Percentiles rank a stretch among this genome's conserved stretches.
These are phyloP conservation scores for Elgaria multicarinata DNA, from an alignment of 2,113 vertebrate genomes.

Conservation along the genomic window DNA sequence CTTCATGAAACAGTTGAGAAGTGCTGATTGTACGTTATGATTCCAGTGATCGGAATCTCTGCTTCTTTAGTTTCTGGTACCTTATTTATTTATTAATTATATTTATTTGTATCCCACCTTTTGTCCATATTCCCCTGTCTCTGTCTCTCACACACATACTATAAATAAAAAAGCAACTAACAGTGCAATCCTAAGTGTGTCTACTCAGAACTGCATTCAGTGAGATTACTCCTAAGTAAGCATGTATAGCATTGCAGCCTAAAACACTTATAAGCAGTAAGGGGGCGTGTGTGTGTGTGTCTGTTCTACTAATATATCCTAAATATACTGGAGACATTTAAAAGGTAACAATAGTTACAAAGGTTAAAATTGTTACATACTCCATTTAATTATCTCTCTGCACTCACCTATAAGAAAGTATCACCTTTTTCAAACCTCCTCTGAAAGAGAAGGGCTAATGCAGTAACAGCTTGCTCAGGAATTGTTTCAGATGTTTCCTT, in stretches of 20 bases:
- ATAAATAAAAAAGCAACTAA: not conserved
- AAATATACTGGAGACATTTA: not conserved
- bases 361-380: rapidly evolving
- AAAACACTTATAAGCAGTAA: rapidly evolving
- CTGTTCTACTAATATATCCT: rapidly evolving
- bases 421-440: not conserved
- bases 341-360: not conserved
- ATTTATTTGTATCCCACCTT: no score
- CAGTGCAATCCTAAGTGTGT: not conserved
- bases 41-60: slow-evolving; percentile 5
- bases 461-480: slow-evolving; percentile 44
- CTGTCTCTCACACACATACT: not conserved
- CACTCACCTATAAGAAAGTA: slow-evolving; percentile 30
- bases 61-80: slow-evolving; percentile 42
- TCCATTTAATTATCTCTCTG: slow-evolving; percentile 32
- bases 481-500: slow-evolving; percentile 31
- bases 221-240: no score
- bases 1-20: slow-evolving; percentile 52
- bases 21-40: slow-evolving; percentile 27
- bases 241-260: no score
- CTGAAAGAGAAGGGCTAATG: slow-evolving; percentile 28
- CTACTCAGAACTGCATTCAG: no score
- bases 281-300: rapidly evolving
- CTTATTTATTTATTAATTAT: no score
- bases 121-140: not conserved